These are phyloP conservation scores for Lindbergichthys nudifrons DNA, from an alignment of 2,797 vertebrate genomes.

Conservation along the genomic window DNA sequence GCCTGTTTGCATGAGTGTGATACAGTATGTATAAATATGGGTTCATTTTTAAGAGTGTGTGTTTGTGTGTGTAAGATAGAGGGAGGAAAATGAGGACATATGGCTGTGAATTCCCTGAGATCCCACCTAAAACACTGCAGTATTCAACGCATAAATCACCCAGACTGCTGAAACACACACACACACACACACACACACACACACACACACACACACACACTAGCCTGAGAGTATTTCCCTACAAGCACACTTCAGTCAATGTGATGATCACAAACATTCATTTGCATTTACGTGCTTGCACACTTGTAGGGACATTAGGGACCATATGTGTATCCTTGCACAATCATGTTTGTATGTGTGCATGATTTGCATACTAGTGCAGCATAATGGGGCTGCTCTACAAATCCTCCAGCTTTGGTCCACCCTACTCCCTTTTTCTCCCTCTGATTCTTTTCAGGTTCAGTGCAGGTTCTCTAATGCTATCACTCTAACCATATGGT, in stretches of 20 bases:
- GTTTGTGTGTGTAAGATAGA: slow-evolving; percentile 21
- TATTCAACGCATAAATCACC: slow-evolving; percentile 79
- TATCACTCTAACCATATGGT: slow-evolving; percentile 85
- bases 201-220: neutral
- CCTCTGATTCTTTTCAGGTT: slow-evolving; percentile 72
- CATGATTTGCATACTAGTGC: slow-evolving; percentile 59
- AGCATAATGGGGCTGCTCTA: slow-evolving; percentile 60
- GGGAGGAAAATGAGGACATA: slow-evolving; percentile 77
- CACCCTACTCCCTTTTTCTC: slow-evolving; percentile 44
- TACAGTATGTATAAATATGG: slow-evolving; percentile 29
- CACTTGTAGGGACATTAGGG: slow-evolving; percentile 45
- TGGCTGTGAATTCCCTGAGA: slow-evolving; percentile 78
- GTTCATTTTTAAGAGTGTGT: slow-evolving; percentile 38
- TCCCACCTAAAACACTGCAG: slow-evolving; percentile 77
- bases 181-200: neutral
- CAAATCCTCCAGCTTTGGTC: slow-evolving; percentile 59
- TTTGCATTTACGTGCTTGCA: slow-evolving; percentile 58
- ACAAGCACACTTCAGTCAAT: slow-evolving; percentile 39
- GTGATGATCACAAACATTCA: slow-evolving; percentile 52
- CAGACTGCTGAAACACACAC: slow-evolving; percentile 72
- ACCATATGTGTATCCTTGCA: slow-evolving; percentile 30
- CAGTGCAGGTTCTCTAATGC: slow-evolving; percentile 80
- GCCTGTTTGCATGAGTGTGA: slow-evolving; percentile 24
- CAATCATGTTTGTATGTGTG: slow-evolving; percentile 19
- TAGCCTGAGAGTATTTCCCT: slow-evolving; percentile 28